Evolutionary conservation across 2,888 invertebrate genomes (phyloP), one percentile per base, ranked within the genome.

Genomic region (Quadriops clusia): DNA sequence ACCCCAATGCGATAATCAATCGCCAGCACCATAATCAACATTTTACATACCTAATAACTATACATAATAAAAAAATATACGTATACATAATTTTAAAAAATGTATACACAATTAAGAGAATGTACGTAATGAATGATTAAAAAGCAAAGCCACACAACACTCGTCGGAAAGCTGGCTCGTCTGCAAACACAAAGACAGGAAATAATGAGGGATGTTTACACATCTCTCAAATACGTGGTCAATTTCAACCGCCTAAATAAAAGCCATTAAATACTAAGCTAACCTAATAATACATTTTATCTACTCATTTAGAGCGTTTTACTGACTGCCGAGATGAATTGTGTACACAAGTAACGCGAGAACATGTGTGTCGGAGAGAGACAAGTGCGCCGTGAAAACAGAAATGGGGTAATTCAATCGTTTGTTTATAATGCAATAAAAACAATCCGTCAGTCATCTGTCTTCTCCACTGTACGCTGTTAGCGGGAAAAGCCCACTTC

Each of bases 381-480:
- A 41, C 38, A 32, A 38, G 28, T 38, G 40, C 29, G 32, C 28
- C 33, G 28, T 33, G 36, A 33, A 38, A 34, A 37, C 39, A 38
- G 34, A 35, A 30, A 37, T 25, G 25, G 28, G 32, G 44, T 44
- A 42, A 43, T 40, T 35, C 39, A 44, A 53, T 52, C 53, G 55
- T 56, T 56, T 59, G 58, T 57, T 59, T 59, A 58, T 47, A 51
- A 53, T 56, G 51, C 46, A 52, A 53, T 55, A 55, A 60, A 60
- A 61, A 58, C 58, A 59, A 58, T 53, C 58, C 54, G 56, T 60
- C 60, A 60, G 57, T 61, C 61, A 61, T 59, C 56, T 61, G 60
- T 56, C 56, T 54, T 53, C 53, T 51, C 53, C 51, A 54, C 50
- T 55, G 49, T 54, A 51, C 52, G 47, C 54, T 54, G 54, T 52